Evolutionary conservation across 2,888 invertebrate genomes (phyloP), one percentile per base, ranked within the genome.

Genomic region (Hetaerina titia): DNA sequence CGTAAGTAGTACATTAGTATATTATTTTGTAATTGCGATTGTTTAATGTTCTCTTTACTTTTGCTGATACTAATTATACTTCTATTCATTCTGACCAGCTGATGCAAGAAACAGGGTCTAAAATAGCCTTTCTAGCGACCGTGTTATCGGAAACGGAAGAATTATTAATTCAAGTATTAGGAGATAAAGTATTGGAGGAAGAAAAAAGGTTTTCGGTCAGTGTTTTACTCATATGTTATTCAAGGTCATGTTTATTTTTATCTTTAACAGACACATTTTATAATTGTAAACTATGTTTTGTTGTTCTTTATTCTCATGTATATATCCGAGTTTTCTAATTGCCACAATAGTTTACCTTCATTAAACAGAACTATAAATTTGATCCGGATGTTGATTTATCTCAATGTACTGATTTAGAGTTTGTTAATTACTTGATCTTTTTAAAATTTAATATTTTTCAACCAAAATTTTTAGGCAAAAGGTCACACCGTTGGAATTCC

Each of bases 141-240:
- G 96, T 98, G 56, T 96, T 97, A 94, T 96, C 96, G 25, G 97
- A 97, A 15, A 97, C 97, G 0, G 97, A 97, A 96, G 98, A 98
- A 96, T 98, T 97, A 2, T 97, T 97, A 74, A 97, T 98, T 56
- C 97, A 98, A 96, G 97, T 97, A 0, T 96, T 98, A 31, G 97
- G 97, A 57, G 96, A 96, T 19, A 96, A 96, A 94, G 96, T 97
- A 95, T 96, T 98, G 89, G 96, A 97, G 6, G 96, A 97, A 95
- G 97, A 97, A 96, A 96, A 97, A 95, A 97, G 97, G 96, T 97
- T 97, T 96, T 96, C 97, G 94, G 97, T 97, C 96, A 97, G 96
- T 97, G 25, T 81, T n/a, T 69, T 94, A 25, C 19, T 13, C 57
- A 64, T 90, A 89, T 45, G 31, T 95, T 8, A 74, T 87, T 45